Evolutionary conservation across 2,888 invertebrate species (phyloP).

Genomic region (Chesias legatella): DNA sequence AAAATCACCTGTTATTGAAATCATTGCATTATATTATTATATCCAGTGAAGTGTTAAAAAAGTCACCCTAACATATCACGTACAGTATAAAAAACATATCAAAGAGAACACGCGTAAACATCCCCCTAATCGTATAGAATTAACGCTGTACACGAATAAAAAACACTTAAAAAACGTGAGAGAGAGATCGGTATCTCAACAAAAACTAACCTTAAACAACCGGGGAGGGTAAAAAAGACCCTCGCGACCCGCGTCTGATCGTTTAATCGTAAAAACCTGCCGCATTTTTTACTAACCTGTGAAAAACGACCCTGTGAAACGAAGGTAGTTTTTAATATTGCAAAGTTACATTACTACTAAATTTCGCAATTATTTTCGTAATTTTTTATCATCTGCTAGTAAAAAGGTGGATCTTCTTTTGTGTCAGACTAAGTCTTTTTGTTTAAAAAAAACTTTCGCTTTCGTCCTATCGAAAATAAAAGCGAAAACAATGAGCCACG

Average conservation of each 20-base stretch:
- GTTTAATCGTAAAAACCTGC: slow-evolving; percentile 59
- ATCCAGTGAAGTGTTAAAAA: too few relatives aligned
- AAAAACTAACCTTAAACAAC: slow-evolving; percentile 54
- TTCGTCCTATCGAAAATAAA: slow-evolving; percentile 34
- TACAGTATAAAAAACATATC: slow-evolving; percentile 14
- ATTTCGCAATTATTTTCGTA: too few relatives aligned
- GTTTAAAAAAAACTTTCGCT: slow-evolving; percentile 37
- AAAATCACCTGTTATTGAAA: too few relatives aligned
- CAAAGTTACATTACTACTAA: too few relatives aligned
- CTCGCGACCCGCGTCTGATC: slow-evolving; percentile 41
- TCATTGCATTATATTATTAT: too few relatives aligned
- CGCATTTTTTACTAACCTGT: slow-evolving; percentile 62
- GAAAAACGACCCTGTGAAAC: slow-evolving; percentile 28
- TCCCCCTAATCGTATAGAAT: slow-evolving; percentile 62
- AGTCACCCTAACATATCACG: neutral
- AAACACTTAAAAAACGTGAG: slow-evolving; percentile 69
- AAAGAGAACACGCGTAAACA: slow-evolving; percentile 56
- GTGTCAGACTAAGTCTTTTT: neutral
- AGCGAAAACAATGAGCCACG: slow-evolving; percentile 29
- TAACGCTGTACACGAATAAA: slow-evolving; percentile 52
- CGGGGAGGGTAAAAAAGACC: slow-evolving; percentile 52
- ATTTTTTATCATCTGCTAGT: neutral
- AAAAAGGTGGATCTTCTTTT: slow-evolving; percentile 2
- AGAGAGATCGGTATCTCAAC: slow-evolving; percentile 67
- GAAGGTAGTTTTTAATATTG: slow-evolving; percentile 13